Conservation (phyloP, 1,140 invertebrate genomes). For the Cydia strobilella region DNA sequence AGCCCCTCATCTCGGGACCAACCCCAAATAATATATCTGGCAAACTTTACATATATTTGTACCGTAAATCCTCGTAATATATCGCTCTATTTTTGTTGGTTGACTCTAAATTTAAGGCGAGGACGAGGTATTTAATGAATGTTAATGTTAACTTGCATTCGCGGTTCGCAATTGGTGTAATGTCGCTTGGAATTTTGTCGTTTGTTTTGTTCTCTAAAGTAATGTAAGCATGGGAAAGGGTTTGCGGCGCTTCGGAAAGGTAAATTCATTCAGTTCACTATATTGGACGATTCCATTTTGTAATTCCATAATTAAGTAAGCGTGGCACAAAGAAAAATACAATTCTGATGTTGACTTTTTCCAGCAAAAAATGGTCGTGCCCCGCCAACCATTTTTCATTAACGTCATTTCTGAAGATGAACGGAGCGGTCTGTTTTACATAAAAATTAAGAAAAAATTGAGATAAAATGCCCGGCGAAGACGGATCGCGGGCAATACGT, state of each 20-base stretch:
- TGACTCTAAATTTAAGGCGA: conserved; percentile 68
- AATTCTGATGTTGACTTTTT: conserved; percentile 10
- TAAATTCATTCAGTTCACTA: conserved; percentile 8
- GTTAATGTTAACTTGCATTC: conserved; percentile 70
- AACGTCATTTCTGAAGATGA: conserved; percentile 20
- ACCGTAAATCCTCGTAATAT: conserved; percentile 79
- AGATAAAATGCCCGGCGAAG: conserved; percentile 56
- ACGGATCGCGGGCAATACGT: conserved; percentile 63
- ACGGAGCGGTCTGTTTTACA: conserved; percentile 47
- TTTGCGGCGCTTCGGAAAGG: conserved; percentile 15
- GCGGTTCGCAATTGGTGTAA: conserved; percentile 64
- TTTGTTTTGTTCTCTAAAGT: conserved; percentile 38
- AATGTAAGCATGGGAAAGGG: conserved; percentile 27
- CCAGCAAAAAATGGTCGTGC: conserved; percentile 14
- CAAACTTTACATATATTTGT: conserved; percentile 81
- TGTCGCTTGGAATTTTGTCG: conserved; percentile 53
- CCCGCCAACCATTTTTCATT: conserved; percentile 29
- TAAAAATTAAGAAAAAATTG: conserved; percentile 66
- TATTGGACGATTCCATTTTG: background rate
- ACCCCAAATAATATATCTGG: conserved; percentile 78
- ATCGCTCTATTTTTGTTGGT: conserved; percentile 78
- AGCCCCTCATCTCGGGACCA: conserved; percentile 68
- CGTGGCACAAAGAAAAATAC: background rate
- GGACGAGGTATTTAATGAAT: conserved; percentile 74
- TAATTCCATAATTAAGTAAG: conserved; percentile 1